Evolutionary conservation across 2,888 invertebrate species (phyloP), one percentile per base, ranked within the genome.

Genomic region (Limnephilus marmoratus): DNA sequence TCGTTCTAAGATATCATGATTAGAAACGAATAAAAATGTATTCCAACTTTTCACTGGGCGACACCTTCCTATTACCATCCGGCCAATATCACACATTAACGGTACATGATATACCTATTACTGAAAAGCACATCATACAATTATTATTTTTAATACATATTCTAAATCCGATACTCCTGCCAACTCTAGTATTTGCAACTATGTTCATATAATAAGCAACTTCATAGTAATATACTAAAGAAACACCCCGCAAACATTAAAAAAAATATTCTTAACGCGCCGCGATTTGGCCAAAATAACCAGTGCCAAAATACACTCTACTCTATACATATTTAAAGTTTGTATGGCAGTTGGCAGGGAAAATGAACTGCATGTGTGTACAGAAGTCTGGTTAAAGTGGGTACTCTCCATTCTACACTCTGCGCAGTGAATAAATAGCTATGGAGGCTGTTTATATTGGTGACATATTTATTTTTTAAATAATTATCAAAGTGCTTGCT

Each of bases 321-420:
- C 45, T 45, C 68, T 11, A 83, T 34, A 83, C 34, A 83, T 83
- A 41, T 83, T 37, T 34, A 41, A 37, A 34, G 83, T 83, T 83
- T 83, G 83, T 83, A 41, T 41, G 37, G 83, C 83, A 83, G 83
- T 83, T 34, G 24, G 34, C 83, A 37, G 83, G 37, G 83, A 83
- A 83, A 41, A 83, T 83, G 83, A 83, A 83, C 83, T 83, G 83
- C 83, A 83, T 83, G 37, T 83, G 83, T 83, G 34, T 68, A 68
- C 68, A 24, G 83, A 37, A 83, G 37, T 83, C 34, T 41, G 34
- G 34, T 37, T 24, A 83, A 34, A 37, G 83, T 83, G 37, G 37
- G 68, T 68, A 24, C 68, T 68, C 68, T 68, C 2, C 49, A 49
- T 13, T 49, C 49, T 49, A 68, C 68, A 68, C 68, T 68, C 68